phyloP scores from a whole-genome alignment of 1,140 invertebrate genomes.

The Drosophila erecta region DNA sequence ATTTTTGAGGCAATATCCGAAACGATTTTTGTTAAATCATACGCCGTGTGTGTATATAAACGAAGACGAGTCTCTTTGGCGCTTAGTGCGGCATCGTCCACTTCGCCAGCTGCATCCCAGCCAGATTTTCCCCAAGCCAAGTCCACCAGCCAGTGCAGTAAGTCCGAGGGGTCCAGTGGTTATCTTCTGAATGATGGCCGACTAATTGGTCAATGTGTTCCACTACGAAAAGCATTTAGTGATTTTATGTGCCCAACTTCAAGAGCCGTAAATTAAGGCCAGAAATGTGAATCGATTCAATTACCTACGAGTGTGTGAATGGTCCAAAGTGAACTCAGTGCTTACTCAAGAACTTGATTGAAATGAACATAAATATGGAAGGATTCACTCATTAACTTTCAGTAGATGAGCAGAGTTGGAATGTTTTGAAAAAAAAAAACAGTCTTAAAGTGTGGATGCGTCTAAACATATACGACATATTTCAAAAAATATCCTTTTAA shows the following conservation, averaged over 20 bases:
- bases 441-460: too few relatives aligned
- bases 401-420: background rate
- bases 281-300: conserved; percentile 20
- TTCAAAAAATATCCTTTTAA: too few relatives aligned
- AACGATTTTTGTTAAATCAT: conserved; percentile 80
- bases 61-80: conserved; percentile 74
- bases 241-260: conserved; percentile 16
- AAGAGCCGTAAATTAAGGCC: conserved; percentile 17
- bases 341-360: conserved; percentile 3
- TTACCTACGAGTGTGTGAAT: conserved; percentile 1
- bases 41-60: conserved; percentile 76
- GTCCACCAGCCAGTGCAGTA: conserved; percentile 41
- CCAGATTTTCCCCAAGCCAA: conserved; percentile 28
- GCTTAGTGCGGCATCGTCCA: conserved; percentile 79
- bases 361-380: conserved; percentile 2
- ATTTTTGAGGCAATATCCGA: conserved; percentile 78
- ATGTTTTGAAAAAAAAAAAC: too few relatives aligned
- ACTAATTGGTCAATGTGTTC: conserved; percentile 8
- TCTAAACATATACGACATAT: too few relatives aligned
- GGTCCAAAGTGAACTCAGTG: conserved; percentile 15
- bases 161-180: conserved; percentile 26
- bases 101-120: conserved; percentile 67
- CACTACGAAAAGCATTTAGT: conserved; percentile 13
- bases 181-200: conserved; percentile 2
- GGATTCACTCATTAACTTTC: background rate